Evolutionary conservation across 2,113 vertebrate species (phyloP).

Genomic region (Elephantulus edwardii): DNA sequence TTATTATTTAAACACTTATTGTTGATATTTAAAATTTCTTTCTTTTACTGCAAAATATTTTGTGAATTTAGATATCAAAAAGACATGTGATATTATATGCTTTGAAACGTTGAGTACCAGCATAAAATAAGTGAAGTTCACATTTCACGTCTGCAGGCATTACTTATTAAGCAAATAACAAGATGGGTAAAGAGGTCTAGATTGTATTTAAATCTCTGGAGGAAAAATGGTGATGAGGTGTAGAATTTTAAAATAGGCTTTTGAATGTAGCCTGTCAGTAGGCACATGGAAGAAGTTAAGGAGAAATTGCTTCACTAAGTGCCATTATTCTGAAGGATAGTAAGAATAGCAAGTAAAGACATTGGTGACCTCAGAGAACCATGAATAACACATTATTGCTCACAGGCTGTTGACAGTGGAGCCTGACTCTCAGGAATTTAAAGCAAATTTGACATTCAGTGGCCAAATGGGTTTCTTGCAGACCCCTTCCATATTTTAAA

Average conservation of each 20-base stretch:
- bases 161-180: conserved; percentile 51
- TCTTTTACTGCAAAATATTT: background rate
- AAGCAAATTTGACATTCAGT: conserved; percentile 60
- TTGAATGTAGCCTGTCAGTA: conserved; percentile 75
- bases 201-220: conserved; percentile 73
- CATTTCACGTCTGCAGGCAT: background rate
- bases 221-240: conserved; percentile 70
- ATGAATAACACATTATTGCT: conserved; percentile 79
- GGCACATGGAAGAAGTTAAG: conserved; percentile 63
- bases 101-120: conserved; percentile 9
- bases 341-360: conserved; percentile 77
- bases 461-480: conserved; percentile 46
- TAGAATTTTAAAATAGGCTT: conserved; percentile 68
- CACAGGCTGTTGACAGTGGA: conserved; percentile 67
- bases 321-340: conserved; percentile 78
- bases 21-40: background rate
- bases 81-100: background rate
- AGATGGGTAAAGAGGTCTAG: conserved; percentile 43
- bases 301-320: conserved; percentile 80
- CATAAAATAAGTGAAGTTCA: background rate
- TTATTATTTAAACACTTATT: background rate
- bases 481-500: conserved; percentile 47
- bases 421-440: conserved; percentile 54
- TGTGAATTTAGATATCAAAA: background rate
- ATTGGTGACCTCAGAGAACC: conserved; percentile 79